phyloP scores from a whole-genome alignment of 1,140 invertebrate species.

The Cecropterus lyciades region DNA sequence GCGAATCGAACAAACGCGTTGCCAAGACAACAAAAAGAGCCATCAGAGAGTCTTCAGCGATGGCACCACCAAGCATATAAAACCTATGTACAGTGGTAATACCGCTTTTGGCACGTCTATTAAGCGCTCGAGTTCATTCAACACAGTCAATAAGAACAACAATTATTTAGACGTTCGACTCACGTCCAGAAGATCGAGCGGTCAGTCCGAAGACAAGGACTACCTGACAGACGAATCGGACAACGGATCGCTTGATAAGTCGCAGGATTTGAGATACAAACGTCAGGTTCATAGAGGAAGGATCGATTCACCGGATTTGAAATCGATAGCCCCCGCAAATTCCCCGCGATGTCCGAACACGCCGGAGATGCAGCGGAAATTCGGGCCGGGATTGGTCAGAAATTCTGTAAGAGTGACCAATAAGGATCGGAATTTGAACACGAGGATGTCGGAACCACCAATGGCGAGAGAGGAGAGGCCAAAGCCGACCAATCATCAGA shows the following conservation, averaged over 20 bases:
- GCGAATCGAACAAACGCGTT: slow-evolving; percentile 74
- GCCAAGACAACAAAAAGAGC: slow-evolving; percentile 61
- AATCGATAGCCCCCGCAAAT: slow-evolving; percentile 68
- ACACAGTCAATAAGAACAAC: slow-evolving; percentile 78
- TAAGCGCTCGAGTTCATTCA: slow-evolving; percentile 80
- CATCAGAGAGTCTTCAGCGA: slow-evolving; percentile 71
- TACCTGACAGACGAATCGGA: slow-evolving; percentile 72
- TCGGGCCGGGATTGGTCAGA: slow-evolving; percentile 73
- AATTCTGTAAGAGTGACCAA: slow-evolving; percentile 67
- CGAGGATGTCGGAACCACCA: slow-evolving; percentile 67
- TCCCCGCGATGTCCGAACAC: slow-evolving; percentile 81
- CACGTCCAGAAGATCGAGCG: slow-evolving; percentile 57
- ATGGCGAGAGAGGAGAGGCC: slow-evolving; percentile 57
- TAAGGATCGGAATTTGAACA: slow-evolving; percentile 61
- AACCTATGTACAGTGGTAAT: slow-evolving; percentile 40
- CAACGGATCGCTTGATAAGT: slow-evolving; percentile 62
- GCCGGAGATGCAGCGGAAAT: slow-evolving; percentile 80
- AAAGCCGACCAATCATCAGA: slow-evolving; percentile 67
- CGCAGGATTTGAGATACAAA: slow-evolving; percentile 67
- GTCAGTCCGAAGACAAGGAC: slow-evolving; percentile 69
- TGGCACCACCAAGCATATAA: slow-evolving; percentile 45
- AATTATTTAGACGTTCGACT: slow-evolving; percentile 63
- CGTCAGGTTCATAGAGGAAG: slow-evolving; percentile 61
- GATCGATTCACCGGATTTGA: slow-evolving; percentile 72
- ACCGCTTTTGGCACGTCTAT: slow-evolving; percentile 69